These are phyloP conservation scores for Gambusia yucatana DNA, from an alignment of 2,797 vertebrate species.

Conservation along the genomic window DNA sequence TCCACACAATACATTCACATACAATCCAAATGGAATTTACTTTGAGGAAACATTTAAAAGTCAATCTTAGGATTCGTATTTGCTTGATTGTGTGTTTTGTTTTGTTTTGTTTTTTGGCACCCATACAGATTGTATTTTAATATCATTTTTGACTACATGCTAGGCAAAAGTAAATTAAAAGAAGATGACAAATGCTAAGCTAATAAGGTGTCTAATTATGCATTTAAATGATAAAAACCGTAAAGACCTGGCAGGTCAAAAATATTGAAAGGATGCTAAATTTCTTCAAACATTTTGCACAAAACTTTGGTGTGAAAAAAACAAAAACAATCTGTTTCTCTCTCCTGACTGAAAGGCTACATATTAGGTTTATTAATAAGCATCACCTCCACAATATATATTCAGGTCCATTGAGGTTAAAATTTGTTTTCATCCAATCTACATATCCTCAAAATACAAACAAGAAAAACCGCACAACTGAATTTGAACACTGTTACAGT, in stretches of 20 bases:
- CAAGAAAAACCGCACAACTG: conserved; percentile 25
- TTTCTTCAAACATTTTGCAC: conserved; percentile 37
- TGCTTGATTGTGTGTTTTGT: conserved; percentile 15
- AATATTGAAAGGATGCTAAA: conserved; percentile 15
- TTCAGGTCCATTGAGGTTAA: conserved; percentile 30
- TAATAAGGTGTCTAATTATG: conserved; percentile 35
- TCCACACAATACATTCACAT: conserved; percentile 64
- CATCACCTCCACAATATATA: neutral
- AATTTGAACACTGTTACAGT: conserved; percentile 36
- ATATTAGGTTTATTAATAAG: conserved; percentile 14
- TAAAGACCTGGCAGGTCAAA: neutral
- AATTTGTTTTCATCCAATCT: conserved; percentile 11
- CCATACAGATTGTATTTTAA: conserved; percentile 9
- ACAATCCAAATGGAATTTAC: conserved; percentile 64
- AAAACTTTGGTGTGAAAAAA: neutral
- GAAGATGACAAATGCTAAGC: conserved; percentile 13
- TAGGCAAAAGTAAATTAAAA: conserved; percentile 4
- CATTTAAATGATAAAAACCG: neutral
- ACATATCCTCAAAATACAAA: conserved; percentile 25
- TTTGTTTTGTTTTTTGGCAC: conserved; percentile 30
- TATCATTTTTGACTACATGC: conserved; percentile 3
- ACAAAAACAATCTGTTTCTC: neutral
- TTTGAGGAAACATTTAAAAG: conserved; percentile 45
- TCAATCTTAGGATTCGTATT: conserved; percentile 32
- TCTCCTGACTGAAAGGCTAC: conserved; percentile 21